Percentiles rank a stretch among this genome's conserved stretches.
Evolutionary conservation across 2,797 vertebrate species (phyloP).

Genomic region (Tenualosa ilisha): DNA sequence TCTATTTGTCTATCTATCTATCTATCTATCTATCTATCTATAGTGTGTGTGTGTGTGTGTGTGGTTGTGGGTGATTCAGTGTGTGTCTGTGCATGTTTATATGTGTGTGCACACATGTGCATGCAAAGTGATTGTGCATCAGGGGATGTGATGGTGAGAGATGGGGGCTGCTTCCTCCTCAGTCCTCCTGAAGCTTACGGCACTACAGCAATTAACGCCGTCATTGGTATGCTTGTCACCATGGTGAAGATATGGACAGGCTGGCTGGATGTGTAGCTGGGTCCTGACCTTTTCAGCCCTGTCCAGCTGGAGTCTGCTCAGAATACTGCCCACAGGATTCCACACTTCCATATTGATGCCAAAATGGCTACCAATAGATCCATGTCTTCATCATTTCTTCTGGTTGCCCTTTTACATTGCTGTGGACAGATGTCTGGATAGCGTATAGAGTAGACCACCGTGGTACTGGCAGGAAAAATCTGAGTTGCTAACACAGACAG

Average conservation of each 20-base stretch:
- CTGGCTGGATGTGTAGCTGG: slow-evolving; percentile 39
- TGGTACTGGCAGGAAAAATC: background rate
- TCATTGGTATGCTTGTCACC: slow-evolving; percentile 68
- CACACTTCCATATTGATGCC: background rate
- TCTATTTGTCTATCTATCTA: no score
- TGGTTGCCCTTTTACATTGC: background rate
- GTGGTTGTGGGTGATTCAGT: background rate
- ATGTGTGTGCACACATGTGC: background rate
- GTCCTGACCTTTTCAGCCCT: slow-evolving; percentile 73
- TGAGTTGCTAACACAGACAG: background rate
- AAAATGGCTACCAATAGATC: background rate
- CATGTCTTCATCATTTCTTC: background rate
- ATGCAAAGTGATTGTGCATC: background rate
- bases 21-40: no score
- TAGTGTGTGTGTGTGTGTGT: background rate
- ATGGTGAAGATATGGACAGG: slow-evolving; percentile 45
- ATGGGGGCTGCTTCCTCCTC: background rate
- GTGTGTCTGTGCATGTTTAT: background rate
- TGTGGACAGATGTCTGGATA: background rate
- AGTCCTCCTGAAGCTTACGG: background rate
- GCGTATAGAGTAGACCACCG: background rate
- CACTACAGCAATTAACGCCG: slow-evolving; percentile 59
- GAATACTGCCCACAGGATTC: slow-evolving; percentile 59
- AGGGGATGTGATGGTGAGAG: background rate
- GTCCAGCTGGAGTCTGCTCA: slow-evolving; percentile 40